Base-by-base conservation (phyloP, 2,888 invertebrate genomes). In the Quadroppia sp. region DNA sequence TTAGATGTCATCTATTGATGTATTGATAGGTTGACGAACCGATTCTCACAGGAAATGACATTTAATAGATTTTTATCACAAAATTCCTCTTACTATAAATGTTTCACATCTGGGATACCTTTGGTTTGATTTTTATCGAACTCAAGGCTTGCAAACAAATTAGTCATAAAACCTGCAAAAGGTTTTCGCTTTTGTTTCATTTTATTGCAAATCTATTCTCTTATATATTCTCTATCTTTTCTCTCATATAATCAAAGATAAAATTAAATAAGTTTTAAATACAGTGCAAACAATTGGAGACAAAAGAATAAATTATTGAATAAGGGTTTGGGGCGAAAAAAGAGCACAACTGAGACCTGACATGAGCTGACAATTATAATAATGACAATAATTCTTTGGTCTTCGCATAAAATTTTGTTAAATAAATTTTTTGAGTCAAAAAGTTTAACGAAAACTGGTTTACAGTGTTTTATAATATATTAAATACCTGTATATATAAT, bases 221-320 rank as follows among this genome's bases (percentile, higher is more conserved):
- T 50, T 50, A n/a, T n/a, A n/a, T n/a, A n/a, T n/a, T 45, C 45
- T 45, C 45, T 45, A n/a, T 3, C 6, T 7, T 50, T 50, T 50
- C 4, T 50, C 23, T n/a, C 23, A 2, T 20, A 20, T 6, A 4
- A 50, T 45, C 7, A 50, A 1, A 50, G 15, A 59, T 59, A 30
- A 59, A 59, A 28, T 36, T 36, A n/a, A 64, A 36, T 64, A 20
- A 36, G n/a, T 36, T 36, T 64, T 64, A 61, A 61, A 56, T 23
- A 56, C 20, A n/a, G 13, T 9, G 15, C 23, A 23, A 2, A 59
- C 25, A 23, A 32, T 13, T 32, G 2, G 4, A 64, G 64, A 64
- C 64, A 64, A 64, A 64, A 64, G 64, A 64, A 64, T 64, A 64
- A 64, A 64, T 64, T 64, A 64, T 59, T 9, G 20, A 25, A 59